Evolutionary conservation across 2,888 invertebrate species (phyloP).

Genomic region (Scelioninae gen. 1): DNA sequence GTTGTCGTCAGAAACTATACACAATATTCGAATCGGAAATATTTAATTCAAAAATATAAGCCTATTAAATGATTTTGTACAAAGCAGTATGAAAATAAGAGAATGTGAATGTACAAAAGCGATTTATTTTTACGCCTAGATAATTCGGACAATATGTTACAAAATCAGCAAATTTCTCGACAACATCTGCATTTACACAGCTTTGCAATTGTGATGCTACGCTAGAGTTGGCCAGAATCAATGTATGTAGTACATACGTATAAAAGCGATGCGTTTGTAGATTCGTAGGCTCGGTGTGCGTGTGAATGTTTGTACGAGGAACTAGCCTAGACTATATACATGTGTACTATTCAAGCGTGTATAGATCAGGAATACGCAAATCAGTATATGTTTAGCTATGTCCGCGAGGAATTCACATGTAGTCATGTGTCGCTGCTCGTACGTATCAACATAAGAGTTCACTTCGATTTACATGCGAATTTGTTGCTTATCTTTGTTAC

Average conservation of each 20-base stretch:
- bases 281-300: conserved; percentile 48
- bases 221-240: conserved; percentile 52
- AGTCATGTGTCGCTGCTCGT: conserved; percentile 47
- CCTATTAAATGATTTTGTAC: too few species aligned
- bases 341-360: conserved; percentile 73
- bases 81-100: too few species aligned
- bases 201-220: conserved; percentile 49
- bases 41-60: too few species aligned
- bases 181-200: conserved; percentile 65
- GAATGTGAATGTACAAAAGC: too few species aligned
- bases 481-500: conserved; percentile 25
- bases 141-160: conserved; percentile 24
- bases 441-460: conserved; percentile 36
- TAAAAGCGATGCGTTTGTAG: conserved; percentile 57
- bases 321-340: conserved; percentile 67
- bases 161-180: conserved; percentile 38
- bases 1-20: too few species aligned
- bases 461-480: conserved; percentile 47
- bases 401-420: conserved; percentile 48
- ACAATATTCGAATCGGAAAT: too few species aligned
- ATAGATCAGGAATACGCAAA: conserved; percentile 75
- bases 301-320: conserved; percentile 62
- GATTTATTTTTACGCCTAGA: conserved; percentile 15
- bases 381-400: conserved; percentile 71
- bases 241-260: conserved; percentile 54